Conservation (phyloP, 1,140 invertebrate species). For the Lasioglossum albipes region DNA sequence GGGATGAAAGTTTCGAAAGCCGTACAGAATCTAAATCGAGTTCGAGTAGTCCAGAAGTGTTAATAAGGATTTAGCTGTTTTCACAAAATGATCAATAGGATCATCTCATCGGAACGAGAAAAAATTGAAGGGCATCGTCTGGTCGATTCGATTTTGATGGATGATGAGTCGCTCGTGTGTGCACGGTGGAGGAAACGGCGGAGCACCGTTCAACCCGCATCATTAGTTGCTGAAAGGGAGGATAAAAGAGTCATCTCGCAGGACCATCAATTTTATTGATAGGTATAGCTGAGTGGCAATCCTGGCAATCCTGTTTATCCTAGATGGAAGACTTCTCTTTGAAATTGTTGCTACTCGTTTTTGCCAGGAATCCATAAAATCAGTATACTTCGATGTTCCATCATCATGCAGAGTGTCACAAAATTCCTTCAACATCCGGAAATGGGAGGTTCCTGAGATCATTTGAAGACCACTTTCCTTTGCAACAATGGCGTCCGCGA, state of each 20-base stretch:
- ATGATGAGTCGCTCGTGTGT: constrained; percentile 32
- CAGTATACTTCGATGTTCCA: no score
- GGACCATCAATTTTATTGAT: constrained; percentile 41
- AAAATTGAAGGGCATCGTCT: constrained; percentile 29
- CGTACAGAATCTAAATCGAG: no score
- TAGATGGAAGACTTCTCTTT: no score
- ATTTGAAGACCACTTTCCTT: no score
- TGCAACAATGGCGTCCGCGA: no score
- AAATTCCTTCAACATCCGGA: no score
- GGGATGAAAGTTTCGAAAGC: no score
- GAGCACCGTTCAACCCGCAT: constrained; percentile 42
- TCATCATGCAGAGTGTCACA: no score
- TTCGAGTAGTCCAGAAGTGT: no score
- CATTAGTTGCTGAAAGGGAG: constrained; percentile 39
- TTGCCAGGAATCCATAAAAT: no score
- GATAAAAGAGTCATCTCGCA: constrained; percentile 38
- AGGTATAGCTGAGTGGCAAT: constrained; percentile 8
- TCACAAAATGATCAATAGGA: neutral
- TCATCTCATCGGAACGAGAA: neutral
- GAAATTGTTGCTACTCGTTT: no score
- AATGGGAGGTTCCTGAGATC: no score
- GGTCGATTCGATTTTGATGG: constrained; percentile 48
- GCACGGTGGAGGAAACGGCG: neutral
- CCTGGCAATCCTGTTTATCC: neutral
- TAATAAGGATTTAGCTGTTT: neutral